Evolutionary conservation across 2,797 vertebrate genomes (phyloP).

Genomic region (Eremophila alpestris): DNA sequence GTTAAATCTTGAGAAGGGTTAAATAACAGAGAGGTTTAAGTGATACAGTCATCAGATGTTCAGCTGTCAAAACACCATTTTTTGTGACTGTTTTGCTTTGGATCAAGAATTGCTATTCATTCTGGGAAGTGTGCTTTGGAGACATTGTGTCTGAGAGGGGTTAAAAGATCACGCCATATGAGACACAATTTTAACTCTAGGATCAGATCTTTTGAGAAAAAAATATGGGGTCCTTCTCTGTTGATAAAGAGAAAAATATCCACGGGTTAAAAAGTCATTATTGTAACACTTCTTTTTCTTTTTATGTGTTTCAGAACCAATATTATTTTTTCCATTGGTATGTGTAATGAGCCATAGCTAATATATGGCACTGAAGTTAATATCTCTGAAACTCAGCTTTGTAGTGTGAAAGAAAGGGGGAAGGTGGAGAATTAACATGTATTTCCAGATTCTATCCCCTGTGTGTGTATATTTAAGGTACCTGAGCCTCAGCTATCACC

Average conservation of each 20-base stretch:
- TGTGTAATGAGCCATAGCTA: conserved; percentile 34
- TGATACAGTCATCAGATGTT: neutral
- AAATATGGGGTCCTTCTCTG: neutral
- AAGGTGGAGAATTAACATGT: neutral
- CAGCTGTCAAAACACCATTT: neutral
- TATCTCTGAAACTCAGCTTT: neutral
- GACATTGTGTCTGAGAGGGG: neutral
- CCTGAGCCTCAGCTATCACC: neutral
- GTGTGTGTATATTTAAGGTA: neutral
- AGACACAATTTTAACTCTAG: neutral
- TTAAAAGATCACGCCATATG: neutral
- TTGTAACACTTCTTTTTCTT: neutral
- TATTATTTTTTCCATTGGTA: neutral
- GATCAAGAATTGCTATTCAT: neutral
- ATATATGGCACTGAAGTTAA: conserved; percentile 18
- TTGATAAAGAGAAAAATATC: neutral
- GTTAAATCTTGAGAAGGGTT: neutral
- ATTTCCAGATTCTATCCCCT: neutral
- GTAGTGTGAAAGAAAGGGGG: neutral
- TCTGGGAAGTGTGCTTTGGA: neutral
- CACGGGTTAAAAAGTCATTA: neutral
- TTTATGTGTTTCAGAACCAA: neutral
- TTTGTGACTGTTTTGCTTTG: neutral
- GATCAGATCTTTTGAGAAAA: neutral
- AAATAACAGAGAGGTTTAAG: neutral